Evolutionary conservation across 2,888 invertebrate genomes (phyloP).

Genomic region (Cerastis leucographa): DNA sequence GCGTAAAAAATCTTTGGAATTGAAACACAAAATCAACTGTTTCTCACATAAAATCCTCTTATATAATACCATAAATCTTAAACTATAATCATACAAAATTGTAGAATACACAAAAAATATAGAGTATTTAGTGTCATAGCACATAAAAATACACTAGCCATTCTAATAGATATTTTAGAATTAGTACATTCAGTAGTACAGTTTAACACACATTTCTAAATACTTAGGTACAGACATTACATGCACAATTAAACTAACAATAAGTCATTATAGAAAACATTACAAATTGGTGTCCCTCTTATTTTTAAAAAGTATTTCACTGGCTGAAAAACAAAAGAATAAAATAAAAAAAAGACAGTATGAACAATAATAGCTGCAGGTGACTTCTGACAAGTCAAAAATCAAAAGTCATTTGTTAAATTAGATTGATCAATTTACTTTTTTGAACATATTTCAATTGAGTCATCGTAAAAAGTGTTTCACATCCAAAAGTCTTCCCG

Average conservation of each 20-base stretch:
- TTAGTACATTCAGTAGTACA: not conserved
- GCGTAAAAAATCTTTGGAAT: conserved; percentile 21
- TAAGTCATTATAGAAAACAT: not conserved
- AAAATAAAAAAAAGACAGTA: not conserved
- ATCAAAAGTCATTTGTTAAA: not conserved
- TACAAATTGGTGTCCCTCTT: not conserved
- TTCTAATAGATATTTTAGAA: conserved; percentile 2
- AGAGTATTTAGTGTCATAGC: not conserved
- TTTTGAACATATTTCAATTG: too few species aligned
- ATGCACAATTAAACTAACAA: not conserved
- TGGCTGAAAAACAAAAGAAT: not conserved
- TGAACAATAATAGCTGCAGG: not conserved
- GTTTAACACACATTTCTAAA: not conserved
- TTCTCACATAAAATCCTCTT: not conserved
- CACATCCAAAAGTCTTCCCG: conserved; percentile 30
- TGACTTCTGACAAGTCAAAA: not conserved
- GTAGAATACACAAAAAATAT: conserved; percentile 2
- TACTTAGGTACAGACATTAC: not conserved
- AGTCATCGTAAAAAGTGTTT: conserved; percentile 33
- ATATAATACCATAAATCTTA: not conserved
- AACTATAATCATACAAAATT: not conserved
- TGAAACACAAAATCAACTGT: conserved; percentile 14
- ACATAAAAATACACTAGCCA: not conserved
- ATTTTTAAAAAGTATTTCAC: not conserved
- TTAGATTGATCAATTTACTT: not conserved